Conservation (phyloP, 1,140 invertebrate genomes). For the Drosophila leontia region DNA sequence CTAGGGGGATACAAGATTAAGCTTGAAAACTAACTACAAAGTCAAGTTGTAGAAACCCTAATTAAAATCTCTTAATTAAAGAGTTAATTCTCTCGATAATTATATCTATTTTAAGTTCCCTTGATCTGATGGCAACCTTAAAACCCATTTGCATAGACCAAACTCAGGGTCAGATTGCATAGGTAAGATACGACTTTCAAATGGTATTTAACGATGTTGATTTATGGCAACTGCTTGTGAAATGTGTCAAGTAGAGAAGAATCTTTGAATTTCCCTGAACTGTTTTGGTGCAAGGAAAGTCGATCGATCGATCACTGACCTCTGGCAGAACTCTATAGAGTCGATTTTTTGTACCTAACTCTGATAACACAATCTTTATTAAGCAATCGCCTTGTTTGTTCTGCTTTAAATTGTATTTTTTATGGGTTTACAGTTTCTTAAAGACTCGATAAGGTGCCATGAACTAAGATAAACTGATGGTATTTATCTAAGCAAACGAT, state of each 20-base stretch:
- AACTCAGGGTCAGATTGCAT: constrained; percentile 17
- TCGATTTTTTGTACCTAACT: no score
- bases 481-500: no score
- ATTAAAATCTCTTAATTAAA: background rate
- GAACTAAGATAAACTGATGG: background rate
- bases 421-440: background rate
- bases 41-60: background rate
- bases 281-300: constrained; percentile 11
- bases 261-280: background rate
- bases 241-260: constrained; percentile 1
- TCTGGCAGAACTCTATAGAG: background rate
- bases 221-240: constrained; percentile 19
- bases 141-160: constrained; percentile 10
- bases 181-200: constrained; percentile 10
- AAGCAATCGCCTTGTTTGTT: constrained; percentile 3
- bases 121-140: constrained; percentile 1
- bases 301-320: constrained; percentile 19
- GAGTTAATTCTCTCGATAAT: background rate
- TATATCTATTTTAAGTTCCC: background rate
- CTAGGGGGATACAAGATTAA: background rate
- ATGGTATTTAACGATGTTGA: constrained; percentile 3
- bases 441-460: background rate
- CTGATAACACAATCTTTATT: constrained; percentile 10
- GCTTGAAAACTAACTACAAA: background rate
- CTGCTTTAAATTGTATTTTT: background rate